phyloP scores from a whole-genome alignment of 1,140 invertebrate species.

The Lucilia cuprina region DNA sequence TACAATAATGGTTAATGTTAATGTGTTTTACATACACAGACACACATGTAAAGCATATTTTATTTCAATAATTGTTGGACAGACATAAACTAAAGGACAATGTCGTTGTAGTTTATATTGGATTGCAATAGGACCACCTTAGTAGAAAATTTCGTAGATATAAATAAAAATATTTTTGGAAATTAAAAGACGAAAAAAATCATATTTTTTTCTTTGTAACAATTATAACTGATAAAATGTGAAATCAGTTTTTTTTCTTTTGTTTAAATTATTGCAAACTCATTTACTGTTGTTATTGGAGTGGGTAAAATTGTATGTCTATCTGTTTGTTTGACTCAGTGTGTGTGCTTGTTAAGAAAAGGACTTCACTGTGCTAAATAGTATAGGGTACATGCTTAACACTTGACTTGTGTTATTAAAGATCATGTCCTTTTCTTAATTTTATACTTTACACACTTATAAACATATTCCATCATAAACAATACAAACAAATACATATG shows the following conservation, averaged over 20 bases:
- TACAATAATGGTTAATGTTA: background rate
- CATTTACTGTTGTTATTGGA: background rate
- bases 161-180: background rate
- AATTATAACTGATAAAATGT: background rate
- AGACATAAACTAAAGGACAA: background rate
- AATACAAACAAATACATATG: background rate
- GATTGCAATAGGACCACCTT: background rate
- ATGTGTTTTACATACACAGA: background rate
- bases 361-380: background rate
- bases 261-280: background rate
- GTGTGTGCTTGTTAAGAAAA: background rate
- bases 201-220: background rate
- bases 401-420: background rate
- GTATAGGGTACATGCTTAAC: background rate
- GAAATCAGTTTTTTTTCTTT: background rate
- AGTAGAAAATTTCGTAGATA: background rate
- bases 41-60: slow-evolving; percentile 1
- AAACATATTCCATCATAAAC: background rate
- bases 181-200: background rate
- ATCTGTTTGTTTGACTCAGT: background rate
- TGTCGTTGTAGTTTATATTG: background rate
- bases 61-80: background rate
- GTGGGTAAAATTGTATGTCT: background rate
- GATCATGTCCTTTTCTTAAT: background rate
- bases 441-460: no score